These are phyloP conservation scores for Thereva unica DNA, from an alignment of 2,888 invertebrate species.

Conservation along the genomic window DNA sequence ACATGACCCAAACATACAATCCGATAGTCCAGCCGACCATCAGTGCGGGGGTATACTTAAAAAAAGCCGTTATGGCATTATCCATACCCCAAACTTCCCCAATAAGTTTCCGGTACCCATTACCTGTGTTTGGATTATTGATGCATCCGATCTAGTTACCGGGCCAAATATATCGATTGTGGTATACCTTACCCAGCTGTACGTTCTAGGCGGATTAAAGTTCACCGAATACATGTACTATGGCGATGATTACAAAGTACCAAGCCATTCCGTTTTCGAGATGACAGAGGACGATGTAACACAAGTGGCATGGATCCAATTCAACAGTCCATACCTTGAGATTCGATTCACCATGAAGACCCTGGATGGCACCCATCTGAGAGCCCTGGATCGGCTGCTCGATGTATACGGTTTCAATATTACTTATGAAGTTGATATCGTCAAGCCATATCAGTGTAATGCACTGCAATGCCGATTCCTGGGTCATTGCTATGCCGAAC, in stretches of 20 bases:
- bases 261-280: conserved; percentile 68
- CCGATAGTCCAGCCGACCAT: conserved; percentile 36
- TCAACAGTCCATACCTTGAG: conserved; percentile 74
- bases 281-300: conserved; percentile 77
- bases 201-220: conserved; percentile 75
- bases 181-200: conserved; percentile 86
- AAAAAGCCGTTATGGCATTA: conserved; percentile 66
- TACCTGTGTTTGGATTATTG: conserved; percentile 85
- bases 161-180: conserved; percentile 71
- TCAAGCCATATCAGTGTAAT: conserved; percentile 70
- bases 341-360: conserved; percentile 74
- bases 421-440: conserved; percentile 80
- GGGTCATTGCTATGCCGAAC: conserved; percentile 78
- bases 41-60: conserved; percentile 71
- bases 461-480: conserved; percentile 80
- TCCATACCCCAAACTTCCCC: conserved; percentile 86
- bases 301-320: conserved; percentile 65
- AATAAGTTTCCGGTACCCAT: conserved; percentile 79
- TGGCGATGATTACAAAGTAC: conserved; percentile 69
- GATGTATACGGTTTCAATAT: conserved; percentile 92
- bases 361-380: conserved; percentile 79
- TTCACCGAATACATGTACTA: conserved; percentile 79
- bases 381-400: conserved; percentile 78
- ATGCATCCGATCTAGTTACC: conserved; percentile 68
- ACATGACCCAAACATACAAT: conserved; percentile 16